These are phyloP conservation scores for Rattus rattus DNA, from an alignment of 2,113 vertebrate species.

Conservation along the genomic window DNA sequence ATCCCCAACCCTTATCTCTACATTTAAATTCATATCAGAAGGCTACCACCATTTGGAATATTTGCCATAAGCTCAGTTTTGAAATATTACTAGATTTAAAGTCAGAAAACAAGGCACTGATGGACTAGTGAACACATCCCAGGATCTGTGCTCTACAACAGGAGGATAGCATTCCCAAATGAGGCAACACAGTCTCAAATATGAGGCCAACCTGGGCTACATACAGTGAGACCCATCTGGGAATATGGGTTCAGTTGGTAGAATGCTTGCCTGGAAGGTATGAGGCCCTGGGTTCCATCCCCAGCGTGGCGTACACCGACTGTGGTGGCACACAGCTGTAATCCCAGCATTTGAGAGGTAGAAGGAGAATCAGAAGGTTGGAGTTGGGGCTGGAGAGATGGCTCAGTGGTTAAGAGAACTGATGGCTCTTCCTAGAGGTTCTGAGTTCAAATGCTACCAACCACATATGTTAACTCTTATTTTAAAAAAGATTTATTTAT, in stretches of 20 bases:
- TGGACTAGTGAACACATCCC: not conserved
- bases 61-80: not conserved
- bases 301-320: not conserved
- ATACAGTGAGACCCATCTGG: not conserved
- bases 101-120: not conserved
- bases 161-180: not conserved
- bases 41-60: not conserved
- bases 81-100: constrained; percentile 7
- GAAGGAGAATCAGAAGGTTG: not conserved
- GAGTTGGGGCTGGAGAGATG: not conserved
- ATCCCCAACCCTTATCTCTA: too few relatives aligned
- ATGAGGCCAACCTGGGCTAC: not conserved
- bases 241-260: not conserved
- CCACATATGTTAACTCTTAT: too few relatives aligned
- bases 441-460: too few relatives aligned
- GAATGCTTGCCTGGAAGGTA: not conserved
- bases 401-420: too few relatives aligned
- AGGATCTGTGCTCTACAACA: not conserved
- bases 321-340: not conserved
- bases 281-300: not conserved
- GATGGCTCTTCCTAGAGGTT: too few relatives aligned
- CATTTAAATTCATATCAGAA: constrained; percentile 30
- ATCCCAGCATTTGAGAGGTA: not conserved
- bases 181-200: not conserved
- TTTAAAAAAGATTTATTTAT: too few relatives aligned